Evolutionary conservation across 2,797 vertebrate genomes (phyloP).

Genomic region (Synaphobranchus kaupii): DNA sequence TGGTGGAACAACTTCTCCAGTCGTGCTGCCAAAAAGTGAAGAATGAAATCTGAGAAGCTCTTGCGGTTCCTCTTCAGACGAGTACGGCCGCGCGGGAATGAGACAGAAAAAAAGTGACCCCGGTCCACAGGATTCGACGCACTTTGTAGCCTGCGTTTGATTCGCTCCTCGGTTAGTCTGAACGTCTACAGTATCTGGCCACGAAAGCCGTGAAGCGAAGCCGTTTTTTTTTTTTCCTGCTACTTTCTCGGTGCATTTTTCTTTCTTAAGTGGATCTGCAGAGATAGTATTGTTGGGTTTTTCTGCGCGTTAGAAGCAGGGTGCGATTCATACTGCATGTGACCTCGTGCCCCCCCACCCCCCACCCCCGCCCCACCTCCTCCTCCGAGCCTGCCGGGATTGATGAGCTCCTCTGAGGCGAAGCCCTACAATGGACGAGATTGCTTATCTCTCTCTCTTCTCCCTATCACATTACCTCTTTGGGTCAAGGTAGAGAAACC

Average conservation of each 20-base stretch:
- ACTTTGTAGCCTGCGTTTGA: slow-evolving; percentile 1
- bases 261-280: neutral
- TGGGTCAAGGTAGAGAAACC: slow-evolving; percentile 25
- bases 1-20: slow-evolving; percentile 6
- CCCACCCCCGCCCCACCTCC: too few species aligned
- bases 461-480: slow-evolving; percentile 30
- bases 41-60: slow-evolving; percentile 23
- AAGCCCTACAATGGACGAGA: slow-evolving; percentile 30
- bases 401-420: slow-evolving; percentile 25
- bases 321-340: slow-evolving; percentile 7
- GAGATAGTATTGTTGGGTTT: slow-evolving; percentile 49
- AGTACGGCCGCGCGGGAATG: neutral
- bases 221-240: neutral
- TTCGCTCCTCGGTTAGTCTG: slow-evolving; percentile 1
- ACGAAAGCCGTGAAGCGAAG: neutral
- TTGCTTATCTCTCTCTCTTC: slow-evolving; percentile 28
- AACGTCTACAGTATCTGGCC: neutral
- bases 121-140: neutral
- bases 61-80: neutral
- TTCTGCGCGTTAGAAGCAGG: neutral
- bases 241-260: neutral
- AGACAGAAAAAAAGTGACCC: neutral
- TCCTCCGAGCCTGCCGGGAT: neutral
- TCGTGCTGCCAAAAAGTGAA: slow-evolving; percentile 28
- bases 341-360: slow-evolving; percentile 23